Base-by-base conservation (phyloP, 2,797 vertebrate genomes). In the Thripadectes ignobilis region DNA sequence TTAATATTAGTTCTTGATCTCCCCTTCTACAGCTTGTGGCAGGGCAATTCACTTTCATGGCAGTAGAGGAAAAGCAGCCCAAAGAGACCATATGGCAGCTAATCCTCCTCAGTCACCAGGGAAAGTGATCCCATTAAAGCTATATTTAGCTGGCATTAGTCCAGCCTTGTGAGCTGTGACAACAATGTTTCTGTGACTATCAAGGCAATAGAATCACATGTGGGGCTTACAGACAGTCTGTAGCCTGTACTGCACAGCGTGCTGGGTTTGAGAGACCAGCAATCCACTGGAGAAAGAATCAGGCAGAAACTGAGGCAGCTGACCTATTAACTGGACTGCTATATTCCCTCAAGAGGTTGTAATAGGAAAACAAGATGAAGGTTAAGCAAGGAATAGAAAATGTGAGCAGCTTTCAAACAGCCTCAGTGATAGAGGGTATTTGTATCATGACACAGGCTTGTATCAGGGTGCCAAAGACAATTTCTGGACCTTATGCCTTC, bases 71-170 rank as follows among this genome's bases (percentile, higher is more conserved):
- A 88, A 91, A 91, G 67, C 92, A 63, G 52, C 67, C 82, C 36
- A 63, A 83, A 89, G 62, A 95, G 67, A 91, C 68, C 69, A 97
- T 86, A 95, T 93, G 94, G 92, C 85, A 94, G 67, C 55, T 92
- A 90, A 95, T 54, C 69, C 89, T 48, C 78, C 73, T 89, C 77
- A 91, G 48, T 32, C 95, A 75, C 55, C 77, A 77, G 71, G 78
- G 48, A 93, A 84, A 73, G 74, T 20, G 10, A 97, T 93, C 88
- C 72, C 54, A 87, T 95, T 96, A 96, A 97, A 85, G 78, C 43
- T 90, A 52, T 84, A 80, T 82, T 78, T 95, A 81, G 80, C 62
- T 96, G 95, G 88, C 91, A 61, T 17, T 63, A 67, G 57, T 75
- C 72, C 93, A 97, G 67, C 39, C 49, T 67, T 75, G 36, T 45